phyloP scores from a whole-genome alignment of 1,140 invertebrate species.

The Camponotus vicinus region DNA sequence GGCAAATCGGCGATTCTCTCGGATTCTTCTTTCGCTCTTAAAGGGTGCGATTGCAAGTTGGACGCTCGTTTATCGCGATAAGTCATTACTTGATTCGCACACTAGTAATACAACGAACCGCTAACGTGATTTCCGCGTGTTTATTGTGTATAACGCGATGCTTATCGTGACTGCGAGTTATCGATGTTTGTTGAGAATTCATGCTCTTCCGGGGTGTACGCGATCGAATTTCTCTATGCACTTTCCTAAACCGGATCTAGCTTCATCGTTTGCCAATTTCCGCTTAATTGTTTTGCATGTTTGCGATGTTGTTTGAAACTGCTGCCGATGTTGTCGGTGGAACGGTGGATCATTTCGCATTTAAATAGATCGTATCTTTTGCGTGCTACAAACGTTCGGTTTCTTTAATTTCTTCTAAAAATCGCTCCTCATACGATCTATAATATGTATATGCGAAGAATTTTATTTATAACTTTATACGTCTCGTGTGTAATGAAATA shows the following conservation, averaged over 20 bases:
- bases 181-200: conserved; percentile 18
- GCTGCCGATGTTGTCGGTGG: not conserved
- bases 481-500: no score
- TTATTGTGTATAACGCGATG: conserved; percentile 10
- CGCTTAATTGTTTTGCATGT: conserved; percentile 5
- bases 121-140: conserved; percentile 1
- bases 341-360: not conserved
- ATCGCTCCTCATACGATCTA: not conserved
- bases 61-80: not conserved
- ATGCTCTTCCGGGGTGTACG: conserved; percentile 7
- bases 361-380: not conserved
- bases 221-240: conserved; percentile 44
- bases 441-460: no score
- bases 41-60: conserved; percentile 23
- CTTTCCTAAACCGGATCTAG: conserved; percentile 16
- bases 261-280: conserved; percentile 68
- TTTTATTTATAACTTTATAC: no score
- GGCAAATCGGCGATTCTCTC: not conserved
- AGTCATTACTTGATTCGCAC: conserved; percentile 8
- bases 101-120: not conserved
- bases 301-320: conserved; percentile 3
- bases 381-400: not conserved
- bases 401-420: not conserved
- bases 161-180: conserved; percentile 36
- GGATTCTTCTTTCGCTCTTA: not conserved